A percentile compares a stretch with the other conserved stretches of the same genome.
Conservation (phyloP, 2,113 vertebrate genomes). For the Poicephalus gulielmi region DNA sequence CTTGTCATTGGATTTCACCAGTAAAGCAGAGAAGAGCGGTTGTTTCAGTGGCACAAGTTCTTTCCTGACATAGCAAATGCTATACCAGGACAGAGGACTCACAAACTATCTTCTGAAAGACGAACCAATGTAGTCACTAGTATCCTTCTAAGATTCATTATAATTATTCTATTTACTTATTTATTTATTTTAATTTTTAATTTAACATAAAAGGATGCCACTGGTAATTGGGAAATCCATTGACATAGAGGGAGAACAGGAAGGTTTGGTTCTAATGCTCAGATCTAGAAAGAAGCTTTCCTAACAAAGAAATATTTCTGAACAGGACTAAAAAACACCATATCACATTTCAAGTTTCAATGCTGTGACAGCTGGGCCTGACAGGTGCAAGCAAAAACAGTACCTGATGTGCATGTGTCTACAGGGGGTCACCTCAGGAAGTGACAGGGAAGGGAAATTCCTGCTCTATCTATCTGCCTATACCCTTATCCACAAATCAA, state of each 20-base stretch:
- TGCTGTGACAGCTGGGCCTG: background rate
- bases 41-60: background rate
- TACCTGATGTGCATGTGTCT: background rate
- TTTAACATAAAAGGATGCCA: background rate
- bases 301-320: background rate
- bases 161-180: background rate
- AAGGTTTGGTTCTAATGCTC: background rate
- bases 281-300: background rate
- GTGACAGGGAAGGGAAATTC: background rate
- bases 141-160: background rate
- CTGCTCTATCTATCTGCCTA: background rate
- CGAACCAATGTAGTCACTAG: background rate
- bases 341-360: background rate
- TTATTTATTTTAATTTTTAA: too few species aligned
- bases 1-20: background rate
- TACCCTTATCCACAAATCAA: background rate
- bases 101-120: background rate
- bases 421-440: background rate
- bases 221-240: background rate
- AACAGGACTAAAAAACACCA: background rate
- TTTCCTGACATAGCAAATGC: background rate
- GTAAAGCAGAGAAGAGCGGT: background rate
- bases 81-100: background rate
- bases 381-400: background rate
- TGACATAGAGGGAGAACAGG: background rate